These are phyloP conservation scores for Sphyrna mokarran DNA, from an alignment of 2,113 vertebrate genomes.

Conservation along the genomic window DNA sequence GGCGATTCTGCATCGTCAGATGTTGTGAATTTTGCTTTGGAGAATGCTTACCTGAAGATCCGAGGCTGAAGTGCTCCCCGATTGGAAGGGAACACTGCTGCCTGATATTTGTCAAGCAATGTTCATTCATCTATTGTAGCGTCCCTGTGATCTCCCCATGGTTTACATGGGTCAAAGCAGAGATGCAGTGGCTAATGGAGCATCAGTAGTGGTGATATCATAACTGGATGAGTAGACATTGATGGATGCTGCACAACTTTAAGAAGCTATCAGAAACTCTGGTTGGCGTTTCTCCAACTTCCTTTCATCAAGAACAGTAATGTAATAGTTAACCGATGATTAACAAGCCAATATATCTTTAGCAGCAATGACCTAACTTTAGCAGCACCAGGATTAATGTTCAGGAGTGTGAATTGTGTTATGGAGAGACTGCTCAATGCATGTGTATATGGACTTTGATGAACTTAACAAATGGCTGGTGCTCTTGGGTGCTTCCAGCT, in stretches of 20 bases:
- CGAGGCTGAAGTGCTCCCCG: no score
- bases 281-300: not conserved
- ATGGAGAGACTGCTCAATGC: not conserved
- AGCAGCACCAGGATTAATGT: not conserved
- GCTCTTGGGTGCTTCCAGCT: not conserved
- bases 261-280: not conserved
- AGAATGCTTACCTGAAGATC: no score
- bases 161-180: no score
- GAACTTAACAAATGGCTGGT: not conserved
- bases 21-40: no score
- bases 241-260: not conserved
- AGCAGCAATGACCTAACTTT: not conserved
- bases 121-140: no score
- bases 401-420: not conserved
- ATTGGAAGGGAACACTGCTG: no score
- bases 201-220: no score
- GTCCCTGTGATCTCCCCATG: no score
- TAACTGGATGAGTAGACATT: not conserved
- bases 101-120: no score
- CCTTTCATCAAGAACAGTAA: not conserved
- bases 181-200: not conserved
- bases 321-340: not conserved
- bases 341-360: not conserved
- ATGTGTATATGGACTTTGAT: not conserved
- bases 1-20: no score